Evolutionary conservation across 2,888 invertebrate species (phyloP).

Genomic region (Metacarcinus magister): DNA sequence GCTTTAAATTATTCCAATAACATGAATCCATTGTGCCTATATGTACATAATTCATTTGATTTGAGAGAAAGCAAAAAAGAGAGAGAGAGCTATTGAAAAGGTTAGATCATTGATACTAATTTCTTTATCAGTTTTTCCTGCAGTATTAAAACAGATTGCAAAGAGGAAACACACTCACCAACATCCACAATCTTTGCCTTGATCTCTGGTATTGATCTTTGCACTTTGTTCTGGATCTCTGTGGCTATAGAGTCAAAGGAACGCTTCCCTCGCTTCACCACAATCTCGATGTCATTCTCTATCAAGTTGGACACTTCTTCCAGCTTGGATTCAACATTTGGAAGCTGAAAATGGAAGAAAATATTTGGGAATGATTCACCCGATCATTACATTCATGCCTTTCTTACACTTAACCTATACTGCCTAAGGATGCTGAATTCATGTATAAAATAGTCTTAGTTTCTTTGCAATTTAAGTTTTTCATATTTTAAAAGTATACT

Average conservation of each 20-base stretch:
- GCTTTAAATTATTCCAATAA: too few species aligned
- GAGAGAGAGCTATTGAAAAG: too few species aligned
- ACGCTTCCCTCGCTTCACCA: slow-evolving; percentile 83
- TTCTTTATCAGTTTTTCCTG: background rate
- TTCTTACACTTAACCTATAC: background rate
- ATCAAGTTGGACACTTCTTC: slow-evolving; percentile 83
- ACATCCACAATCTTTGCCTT: slow-evolving; percentile 80
- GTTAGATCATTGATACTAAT: too few species aligned
- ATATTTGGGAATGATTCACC: background rate
- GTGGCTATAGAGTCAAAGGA: slow-evolving; percentile 83
- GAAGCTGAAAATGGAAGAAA: slow-evolving; percentile 82
- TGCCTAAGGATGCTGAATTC: background rate
- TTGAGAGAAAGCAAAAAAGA: too few species aligned
- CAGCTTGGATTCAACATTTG: slow-evolving; percentile 83
- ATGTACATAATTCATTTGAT: too few species aligned
- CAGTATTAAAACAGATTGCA: background rate
- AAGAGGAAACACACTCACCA: slow-evolving; percentile 70
- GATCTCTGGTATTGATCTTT: slow-evolving; percentile 82
- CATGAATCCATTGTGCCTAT: too few species aligned
- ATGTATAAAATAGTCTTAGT: background rate
- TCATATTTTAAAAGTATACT: background rate
- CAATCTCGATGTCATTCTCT: slow-evolving; percentile 83
- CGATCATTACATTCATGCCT: background rate
- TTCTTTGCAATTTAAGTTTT: background rate
- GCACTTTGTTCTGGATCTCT: slow-evolving; percentile 82